Evolutionary conservation across 2,113 vertebrate species (phyloP).

Genomic region (Nycticebus coucang): DNA sequence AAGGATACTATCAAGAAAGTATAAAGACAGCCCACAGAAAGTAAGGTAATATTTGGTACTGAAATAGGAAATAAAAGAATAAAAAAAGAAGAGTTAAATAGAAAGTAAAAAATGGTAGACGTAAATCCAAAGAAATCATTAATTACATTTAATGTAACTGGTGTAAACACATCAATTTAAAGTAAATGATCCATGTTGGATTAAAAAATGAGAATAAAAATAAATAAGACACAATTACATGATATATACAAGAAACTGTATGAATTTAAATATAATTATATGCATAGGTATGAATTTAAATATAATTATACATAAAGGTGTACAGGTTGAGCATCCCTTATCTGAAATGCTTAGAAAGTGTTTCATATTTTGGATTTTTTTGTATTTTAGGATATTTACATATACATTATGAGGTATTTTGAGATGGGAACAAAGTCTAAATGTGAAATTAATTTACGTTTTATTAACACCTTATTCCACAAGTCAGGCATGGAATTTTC

Average conservation of each 20-base stretch:
- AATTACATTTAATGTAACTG: background rate
- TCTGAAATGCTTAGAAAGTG: background rate
- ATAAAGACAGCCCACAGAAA: background rate
- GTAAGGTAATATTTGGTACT: background rate
- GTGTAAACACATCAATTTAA: background rate
- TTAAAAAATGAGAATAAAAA: constrained; percentile 30
- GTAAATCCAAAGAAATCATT: background rate
- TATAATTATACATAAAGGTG: background rate
- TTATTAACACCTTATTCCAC: background rate
- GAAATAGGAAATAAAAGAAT: constrained; percentile 15
- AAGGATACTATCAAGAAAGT: background rate
- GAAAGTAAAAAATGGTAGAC: background rate
- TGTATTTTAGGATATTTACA: background rate
- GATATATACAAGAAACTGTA: background rate
- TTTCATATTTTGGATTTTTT: background rate
- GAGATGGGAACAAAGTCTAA: background rate
- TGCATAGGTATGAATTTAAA: constrained; percentile 27
- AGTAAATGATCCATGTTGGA: background rate
- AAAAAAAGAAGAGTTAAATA: background rate
- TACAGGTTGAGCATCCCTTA: background rate
- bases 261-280: constrained; percentile 29
- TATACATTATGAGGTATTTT: background rate
- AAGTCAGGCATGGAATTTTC: background rate
- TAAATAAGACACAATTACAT: background rate
- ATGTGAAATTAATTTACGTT: background rate